phyloP scores from a whole-genome alignment of 2,888 invertebrate species.

The Maniola hyperantus region DNA sequence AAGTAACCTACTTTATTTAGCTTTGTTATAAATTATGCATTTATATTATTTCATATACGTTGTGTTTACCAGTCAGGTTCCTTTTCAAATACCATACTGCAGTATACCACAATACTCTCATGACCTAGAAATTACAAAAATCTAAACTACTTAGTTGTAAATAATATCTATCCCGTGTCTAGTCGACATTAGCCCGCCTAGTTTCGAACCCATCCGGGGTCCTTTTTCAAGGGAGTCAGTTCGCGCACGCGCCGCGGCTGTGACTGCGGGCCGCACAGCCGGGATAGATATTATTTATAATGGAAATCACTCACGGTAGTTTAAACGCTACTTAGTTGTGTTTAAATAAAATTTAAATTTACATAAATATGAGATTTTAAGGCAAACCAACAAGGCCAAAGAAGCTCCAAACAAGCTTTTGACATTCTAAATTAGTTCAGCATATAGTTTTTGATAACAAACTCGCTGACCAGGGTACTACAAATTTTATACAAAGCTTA shows the following conservation, averaged over 20 bases:
- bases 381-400: too few relatives aligned
- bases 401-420: background rate
- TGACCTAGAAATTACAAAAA: slow-evolving; percentile 4
- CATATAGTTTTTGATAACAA: background rate
- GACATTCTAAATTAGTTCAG: background rate
- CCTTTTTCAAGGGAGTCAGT: too few relatives aligned
- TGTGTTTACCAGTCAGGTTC: background rate
- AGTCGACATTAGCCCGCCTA: too few relatives aligned
- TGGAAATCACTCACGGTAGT: too few relatives aligned
- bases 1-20: slow-evolving; percentile 13
- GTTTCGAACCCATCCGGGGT: too few relatives aligned
- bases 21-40: slow-evolving; percentile 9
- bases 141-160: too few relatives aligned
- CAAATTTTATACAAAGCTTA: slow-evolving; percentile 3
- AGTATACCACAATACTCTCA: slow-evolving; percentile 11
- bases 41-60: slow-evolving; percentile 1
- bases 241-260: too few relatives aligned
- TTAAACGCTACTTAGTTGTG: too few relatives aligned
- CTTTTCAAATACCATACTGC: slow-evolving; percentile 6
- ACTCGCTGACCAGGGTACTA: background rate
- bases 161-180: too few relatives aligned
- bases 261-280: too few relatives aligned
- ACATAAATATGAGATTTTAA: background rate
- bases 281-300: too few relatives aligned
- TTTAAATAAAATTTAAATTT: background rate